These are phyloP conservation scores for Melikaiella ostensackeni DNA, from an alignment of 2,888 invertebrate species.

Conservation along the genomic window DNA sequence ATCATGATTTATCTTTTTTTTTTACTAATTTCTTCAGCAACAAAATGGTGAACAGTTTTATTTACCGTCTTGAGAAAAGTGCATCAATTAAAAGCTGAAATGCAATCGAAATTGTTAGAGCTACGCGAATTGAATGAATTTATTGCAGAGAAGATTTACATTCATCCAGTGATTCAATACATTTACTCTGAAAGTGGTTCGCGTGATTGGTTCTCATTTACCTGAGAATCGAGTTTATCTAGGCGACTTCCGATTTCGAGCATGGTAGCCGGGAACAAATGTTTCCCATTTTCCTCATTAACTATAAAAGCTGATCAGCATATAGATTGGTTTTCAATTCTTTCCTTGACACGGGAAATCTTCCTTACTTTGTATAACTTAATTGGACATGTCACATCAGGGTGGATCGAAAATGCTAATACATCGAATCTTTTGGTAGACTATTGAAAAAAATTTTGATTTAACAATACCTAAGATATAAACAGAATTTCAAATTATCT, in stretches of 20 bases:
- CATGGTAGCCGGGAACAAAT: not conserved
- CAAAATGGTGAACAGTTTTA: no score
- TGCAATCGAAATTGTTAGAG: not conserved
- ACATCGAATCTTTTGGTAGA: not conserved
- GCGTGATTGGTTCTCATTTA: constrained; percentile 24
- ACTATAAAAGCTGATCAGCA: not conserved
- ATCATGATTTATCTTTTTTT: no score
- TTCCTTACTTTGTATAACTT: not conserved
- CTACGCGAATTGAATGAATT: not conserved
- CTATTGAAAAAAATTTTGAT: not conserved
- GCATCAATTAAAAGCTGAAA: not conserved
- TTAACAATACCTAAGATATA: not conserved
- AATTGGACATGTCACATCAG: not conserved
- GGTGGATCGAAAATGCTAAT: not conserved
- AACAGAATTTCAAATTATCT: not conserved
- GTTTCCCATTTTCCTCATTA: constrained; percentile 17
- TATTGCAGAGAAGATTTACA: not conserved
- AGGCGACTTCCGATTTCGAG: constrained; percentile 16
- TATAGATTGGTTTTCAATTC: not conserved
- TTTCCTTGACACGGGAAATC: not conserved
- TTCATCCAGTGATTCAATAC: not conserved
- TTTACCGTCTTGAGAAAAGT: not conserved
- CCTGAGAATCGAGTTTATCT: constrained; percentile 10
- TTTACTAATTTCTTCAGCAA: no score
- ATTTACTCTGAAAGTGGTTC: not conserved